Conservation (phyloP, 2,888 invertebrate species). For the Sphaeridia pumilis region DNA sequence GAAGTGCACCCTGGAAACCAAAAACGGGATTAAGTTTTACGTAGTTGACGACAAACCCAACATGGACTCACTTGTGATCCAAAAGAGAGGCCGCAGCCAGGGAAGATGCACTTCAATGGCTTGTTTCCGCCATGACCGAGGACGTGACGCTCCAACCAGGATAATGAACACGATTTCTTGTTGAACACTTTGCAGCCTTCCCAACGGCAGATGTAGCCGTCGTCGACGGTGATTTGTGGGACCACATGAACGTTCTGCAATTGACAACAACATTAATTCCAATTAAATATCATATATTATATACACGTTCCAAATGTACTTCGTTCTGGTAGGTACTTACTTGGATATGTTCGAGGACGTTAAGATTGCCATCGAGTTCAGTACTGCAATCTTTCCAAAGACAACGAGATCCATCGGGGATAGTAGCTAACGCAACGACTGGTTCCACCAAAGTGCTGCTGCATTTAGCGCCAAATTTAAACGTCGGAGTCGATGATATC, state of each 20-base stretch:
- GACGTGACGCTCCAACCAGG: slow-evolving; percentile 89
- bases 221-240: slow-evolving; percentile 60
- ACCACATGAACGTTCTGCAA: slow-evolving; percentile 66
- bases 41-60: no score
- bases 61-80: slow-evolving; percentile 41
- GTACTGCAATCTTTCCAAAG: slow-evolving; percentile 71
- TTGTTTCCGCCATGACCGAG: slow-evolving; percentile 83
- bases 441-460: background rate
- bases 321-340: slow-evolving; percentile 41
- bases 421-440: background rate
- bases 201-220: slow-evolving; percentile 85
- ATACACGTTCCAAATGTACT: no score
- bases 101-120: slow-evolving; percentile 90
- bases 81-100: slow-evolving; percentile 62
- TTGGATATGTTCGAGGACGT: slow-evolving; percentile 77
- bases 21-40: no score
- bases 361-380: slow-evolving; percentile 65
- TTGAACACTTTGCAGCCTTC: slow-evolving; percentile 88
- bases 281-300: background rate
- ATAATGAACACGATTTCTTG: slow-evolving; percentile 76
- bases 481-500: background rate
- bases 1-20: slow-evolving; percentile 61
- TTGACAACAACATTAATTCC: background rate
- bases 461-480: no score
- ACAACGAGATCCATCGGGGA: slow-evolving; percentile 44